Conservation (phyloP, 2,113 vertebrate species). For the Caretta caretta region DNA sequence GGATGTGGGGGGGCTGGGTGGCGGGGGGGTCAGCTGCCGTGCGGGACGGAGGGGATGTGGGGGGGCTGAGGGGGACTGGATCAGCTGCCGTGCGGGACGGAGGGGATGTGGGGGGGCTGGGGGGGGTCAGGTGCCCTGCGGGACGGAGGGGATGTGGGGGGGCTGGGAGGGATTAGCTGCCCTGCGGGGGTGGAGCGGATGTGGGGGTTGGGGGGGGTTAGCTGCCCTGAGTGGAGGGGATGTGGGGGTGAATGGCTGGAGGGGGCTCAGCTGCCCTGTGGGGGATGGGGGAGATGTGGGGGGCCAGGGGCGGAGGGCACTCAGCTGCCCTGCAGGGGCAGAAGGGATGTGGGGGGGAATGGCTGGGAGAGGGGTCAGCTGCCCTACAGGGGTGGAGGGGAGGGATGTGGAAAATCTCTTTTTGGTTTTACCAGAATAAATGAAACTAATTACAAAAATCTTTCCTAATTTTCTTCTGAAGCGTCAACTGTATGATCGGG, state of each 20-base stretch:
- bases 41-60: not conserved
- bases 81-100: not conserved
- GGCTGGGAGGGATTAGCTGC: too few relatives aligned
- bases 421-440: not conserved
- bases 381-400: too few relatives aligned
- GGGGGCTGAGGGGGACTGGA: too few relatives aligned
- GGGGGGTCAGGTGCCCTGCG: too few relatives aligned
- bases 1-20: not conserved
- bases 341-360: too few relatives aligned
- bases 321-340: too few relatives aligned
- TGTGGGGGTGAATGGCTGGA: too few relatives aligned
- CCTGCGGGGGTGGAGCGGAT: rapidly evolving
- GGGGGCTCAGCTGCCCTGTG: too few relatives aligned
- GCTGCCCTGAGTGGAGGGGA: not conserved
- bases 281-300: too few relatives aligned
- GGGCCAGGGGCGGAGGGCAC: too few relatives aligned
- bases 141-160: rapidly evolving
- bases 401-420: not conserved
- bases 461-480: not conserved
- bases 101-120: not conserved
- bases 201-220: not conserved
- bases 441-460: not conserved
- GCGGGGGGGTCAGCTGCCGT: too few relatives aligned
- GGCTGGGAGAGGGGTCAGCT: too few relatives aligned
- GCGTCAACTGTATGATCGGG: not conserved